Evolutionary conservation across 2,113 vertebrate species (phyloP), one percentile per base, ranked within the genome.

Genomic region (Carettochelys insculpta): DNA sequence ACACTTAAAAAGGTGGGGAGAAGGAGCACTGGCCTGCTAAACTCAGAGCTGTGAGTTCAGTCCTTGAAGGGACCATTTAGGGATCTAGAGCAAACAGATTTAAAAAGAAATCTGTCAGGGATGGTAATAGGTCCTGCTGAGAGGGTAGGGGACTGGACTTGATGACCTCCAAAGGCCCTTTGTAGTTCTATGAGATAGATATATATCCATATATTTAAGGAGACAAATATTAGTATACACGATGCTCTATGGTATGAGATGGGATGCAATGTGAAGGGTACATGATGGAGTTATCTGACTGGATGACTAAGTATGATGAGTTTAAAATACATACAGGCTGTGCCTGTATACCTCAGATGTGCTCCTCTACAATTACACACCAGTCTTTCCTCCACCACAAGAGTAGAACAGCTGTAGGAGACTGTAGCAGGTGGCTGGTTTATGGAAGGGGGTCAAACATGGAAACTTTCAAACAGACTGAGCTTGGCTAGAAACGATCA

Each of bases 401-500:
- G n/a, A 71, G 13, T 14, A 82, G 8, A 90, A 5, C 20, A 91
- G 20, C 65, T 83, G n/a, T 24, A 81, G 50, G 29, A 95, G 38
- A 38, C 1, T 77, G 73, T 77, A 89, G 56, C 53, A 88, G 86
- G 84, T 87, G 47, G n/a, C n/a, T n/a, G n/a, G 48, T 80, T 92
- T 80, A 73, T 87, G 56, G 65, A 50, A 93, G 80, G 22, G 14
- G 45, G 12, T 25, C 85, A 90, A 51, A 20, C 38, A 73, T 0
- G 22, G 11, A 92, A n/a, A 85, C 53, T 86, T 85, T 58, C 45
- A 92, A 94, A 61, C 20, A 80, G 38, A 6, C 14, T 91, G 77
- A 54, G 24, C 48, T 51, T 52, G 38, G 80, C 51, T 34, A 47
- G 31, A 19, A 91, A 93, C 87, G n/a, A 83, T 45, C 84, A 94